Evolutionary conservation across 2,888 invertebrate genomes (phyloP), one percentile per base, ranked within the genome.

Genomic region (Acrobasis repandana): DNA sequence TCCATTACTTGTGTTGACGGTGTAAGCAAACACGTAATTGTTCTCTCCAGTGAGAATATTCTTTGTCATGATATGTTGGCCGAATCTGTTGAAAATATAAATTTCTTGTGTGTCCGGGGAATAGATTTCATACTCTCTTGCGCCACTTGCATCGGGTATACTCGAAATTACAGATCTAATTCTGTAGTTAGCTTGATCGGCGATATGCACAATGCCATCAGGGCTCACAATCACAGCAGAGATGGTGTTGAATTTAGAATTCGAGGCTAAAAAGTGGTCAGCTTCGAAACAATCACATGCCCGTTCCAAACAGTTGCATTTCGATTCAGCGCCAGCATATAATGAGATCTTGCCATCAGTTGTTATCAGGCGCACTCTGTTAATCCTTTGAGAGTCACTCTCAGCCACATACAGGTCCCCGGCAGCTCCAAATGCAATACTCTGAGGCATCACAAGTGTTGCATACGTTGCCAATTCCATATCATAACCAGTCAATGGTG

Each of bases 81-180:
- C 99, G 78, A 98, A 98, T 70, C 97, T 93, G 76, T 98, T 98
- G 89, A 98, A 98, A 28, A 98, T 95, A 76, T 98, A 98, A 64
- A 97, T 96, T 84, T 99, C 99, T 84, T 98, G 98, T 3, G 98
- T 97, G 74, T 98, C 98, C 0, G 98, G 97, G 0, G 98, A 97
- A 75, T 97, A 97, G 62, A 99, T 98, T 83, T 98, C 97, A 80
- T 98, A 99, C 78, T 97, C 97, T 51, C 97, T 93, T 0, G 96
- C 94, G 0, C 95, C 94, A 72, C 96, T 96, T 0, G 97, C 96
- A 69, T 97, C 97, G 0, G 97, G 97, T 64, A 97, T 97, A 74
- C 97, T 97, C 0, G 97, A 96, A 94, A 96, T 97, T 0, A 97
- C 97, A 0, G 97, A 97, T 49, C 97, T 93, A 59, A 97, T 96